Base-by-base conservation (phyloP, 2,113 vertebrate genomes). In the Oncorhynchus kisutch region DNA sequence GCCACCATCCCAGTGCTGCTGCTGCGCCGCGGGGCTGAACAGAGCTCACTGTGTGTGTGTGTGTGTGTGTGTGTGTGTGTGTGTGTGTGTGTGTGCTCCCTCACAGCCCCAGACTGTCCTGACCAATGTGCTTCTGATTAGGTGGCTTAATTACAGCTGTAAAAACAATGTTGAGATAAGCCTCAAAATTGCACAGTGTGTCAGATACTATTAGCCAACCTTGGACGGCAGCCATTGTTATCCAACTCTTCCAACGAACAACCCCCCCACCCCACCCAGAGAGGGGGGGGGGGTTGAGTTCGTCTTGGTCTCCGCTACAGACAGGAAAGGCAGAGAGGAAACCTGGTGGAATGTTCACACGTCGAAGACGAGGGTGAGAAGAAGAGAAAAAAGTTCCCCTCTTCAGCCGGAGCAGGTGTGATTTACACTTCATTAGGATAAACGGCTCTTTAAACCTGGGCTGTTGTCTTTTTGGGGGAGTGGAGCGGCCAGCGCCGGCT, bases 111-210 rank as follows among this genome's bases (percentile, higher is more conserved):
- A 87, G 87, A 85, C 93, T 94, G 95, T 96, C 95, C 96, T 91
- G 90, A 88, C 88, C 95, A 97, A 97, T 96, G 94, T 98, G 96
- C 95, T 98, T 96, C 96, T 98, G 96, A 98, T 99, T 98, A 98
- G 96, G 95, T 97, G 96, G 96, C 96, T 97, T 97, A 98, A 98
- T 99, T 98, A 96, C 95, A 98, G 96, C 96, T 98, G 96, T 96
- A 96, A 97, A 97, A 98, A 97, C 96, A 97, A 95, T 96, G 96
- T 98, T 97, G 96, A 96, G 96, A 96, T 96, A 97, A 96, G 95
- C 95, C 91, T 91, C 85, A 88, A 90, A 92, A 92, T 95, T 97
- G 95, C 93, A 94, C 93, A 92, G 91, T 93, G 95, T 96, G 95
- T 99, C 96, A 96, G 93, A 96, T 93, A 92, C 94, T 96, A 96